Conservation (phyloP, 2,888 invertebrate species). For the Acleris laterana region DNA sequence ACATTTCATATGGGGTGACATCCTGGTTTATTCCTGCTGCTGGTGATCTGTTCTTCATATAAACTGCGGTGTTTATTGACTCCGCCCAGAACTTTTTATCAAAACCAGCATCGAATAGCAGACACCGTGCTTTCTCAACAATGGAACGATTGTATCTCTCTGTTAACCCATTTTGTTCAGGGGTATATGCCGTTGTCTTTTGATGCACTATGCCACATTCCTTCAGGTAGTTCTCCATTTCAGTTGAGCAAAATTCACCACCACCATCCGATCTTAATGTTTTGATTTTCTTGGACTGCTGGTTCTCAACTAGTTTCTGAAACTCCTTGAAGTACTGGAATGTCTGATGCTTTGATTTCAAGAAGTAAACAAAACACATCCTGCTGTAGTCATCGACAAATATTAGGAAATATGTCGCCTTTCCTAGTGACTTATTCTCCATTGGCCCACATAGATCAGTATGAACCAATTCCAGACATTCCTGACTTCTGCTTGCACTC, state of each 20-base stretch:
- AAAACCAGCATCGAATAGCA: constrained; percentile 27
- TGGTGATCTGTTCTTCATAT: constrained; percentile 31
- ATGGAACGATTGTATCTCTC: too few relatives aligned
- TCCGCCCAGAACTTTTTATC: constrained; percentile 40
- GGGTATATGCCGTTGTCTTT: too few relatives aligned
- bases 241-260: constrained; percentile 34
- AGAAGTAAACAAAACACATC: constrained; percentile 42
- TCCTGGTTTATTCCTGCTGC: constrained; percentile 14
- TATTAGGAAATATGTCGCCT: constrained; percentile 43
- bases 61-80: constrained; percentile 41
- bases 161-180: too few relatives aligned
- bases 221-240: constrained; percentile 38
- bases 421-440: constrained; percentile 1
- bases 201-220: not conserved
- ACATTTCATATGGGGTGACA: constrained; percentile 32
- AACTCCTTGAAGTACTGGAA: constrained; percentile 29
- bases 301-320: constrained; percentile 33
- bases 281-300: constrained; percentile 30
- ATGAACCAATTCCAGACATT: constrained; percentile 29
- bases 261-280: constrained; percentile 35
- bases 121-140: too few relatives aligned
- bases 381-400: constrained; percentile 52
- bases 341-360: constrained; percentile 9
- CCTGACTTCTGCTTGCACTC: constrained; percentile 24
- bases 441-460: too few relatives aligned